These are phyloP conservation scores for Esperia sulphurella DNA, from an alignment of 2,888 invertebrate genomes.

Conservation along the genomic window DNA sequence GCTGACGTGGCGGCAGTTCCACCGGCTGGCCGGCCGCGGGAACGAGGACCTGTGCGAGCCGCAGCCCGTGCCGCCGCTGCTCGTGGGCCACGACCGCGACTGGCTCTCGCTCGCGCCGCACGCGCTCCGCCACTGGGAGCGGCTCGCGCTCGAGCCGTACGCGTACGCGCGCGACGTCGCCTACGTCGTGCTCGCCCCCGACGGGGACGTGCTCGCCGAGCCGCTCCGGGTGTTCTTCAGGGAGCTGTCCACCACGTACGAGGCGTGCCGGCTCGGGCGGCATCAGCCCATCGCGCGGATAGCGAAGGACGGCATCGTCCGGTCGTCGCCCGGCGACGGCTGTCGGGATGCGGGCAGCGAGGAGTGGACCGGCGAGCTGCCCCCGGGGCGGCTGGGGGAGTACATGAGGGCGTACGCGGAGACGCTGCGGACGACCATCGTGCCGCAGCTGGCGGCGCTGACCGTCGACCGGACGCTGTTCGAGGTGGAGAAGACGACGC, in stretches of 20 bases:
- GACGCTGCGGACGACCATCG: slow-evolving; percentile 50
- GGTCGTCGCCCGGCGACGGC: slow-evolving; percentile 75
- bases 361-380: slow-evolving; percentile 93
- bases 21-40: slow-evolving; percentile 95
- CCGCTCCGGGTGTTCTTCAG: slow-evolving; percentile 93
- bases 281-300: slow-evolving; percentile 94
- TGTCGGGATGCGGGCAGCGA: slow-evolving; percentile 81
- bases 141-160: slow-evolving; percentile 97
- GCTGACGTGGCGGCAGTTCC: slow-evolving; percentile 98
- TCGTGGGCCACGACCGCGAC: slow-evolving; percentile 97
- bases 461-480: slow-evolving; percentile 52
- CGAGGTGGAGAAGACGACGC: slow-evolving; percentile 22
- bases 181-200: slow-evolving; percentile 96
- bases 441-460: slow-evolving; percentile 58
- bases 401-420: slow-evolving; percentile 92
- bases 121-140: slow-evolving; percentile 97
- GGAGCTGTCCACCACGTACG: slow-evolving; percentile 95
- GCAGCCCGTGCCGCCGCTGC: slow-evolving; percentile 95
- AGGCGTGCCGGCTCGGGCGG: slow-evolving; percentile 94
- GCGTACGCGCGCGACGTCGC: slow-evolving; percentile 96
- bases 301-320: slow-evolving; percentile 91
- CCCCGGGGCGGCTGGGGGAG: slow-evolving; percentile 88
- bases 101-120: slow-evolving; percentile 97
- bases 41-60: slow-evolving; percentile 98
- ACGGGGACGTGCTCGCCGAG: slow-evolving; percentile 89